Evolutionary conservation across 92 coral and sea anemone species (phyloP).

Genomic region (Pocillopora meandrina): DNA sequence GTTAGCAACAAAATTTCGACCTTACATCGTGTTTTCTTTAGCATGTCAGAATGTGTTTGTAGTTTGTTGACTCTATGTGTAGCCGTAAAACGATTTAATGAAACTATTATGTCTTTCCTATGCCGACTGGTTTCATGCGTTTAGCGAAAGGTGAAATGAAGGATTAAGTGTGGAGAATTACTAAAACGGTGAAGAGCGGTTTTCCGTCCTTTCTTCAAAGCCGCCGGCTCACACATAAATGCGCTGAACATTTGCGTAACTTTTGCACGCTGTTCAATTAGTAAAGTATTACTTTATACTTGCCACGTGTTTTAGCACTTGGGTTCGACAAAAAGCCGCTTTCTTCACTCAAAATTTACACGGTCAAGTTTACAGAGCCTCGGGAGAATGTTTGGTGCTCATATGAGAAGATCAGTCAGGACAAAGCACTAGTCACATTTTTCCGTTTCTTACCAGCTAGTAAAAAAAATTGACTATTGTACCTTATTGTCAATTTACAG

Average conservation of each 20-base stretch:
- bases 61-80: slow-evolving; percentile 40
- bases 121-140: neutral
- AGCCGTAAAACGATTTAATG: slow-evolving; percentile 27
- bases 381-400: neutral
- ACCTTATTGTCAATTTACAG: neutral
- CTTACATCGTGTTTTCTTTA: slow-evolving; percentile 9
- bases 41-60: slow-evolving; percentile 22
- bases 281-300: neutral
- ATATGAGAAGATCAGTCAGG: neutral
- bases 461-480: neutral
- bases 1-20: slow-evolving; percentile 18
- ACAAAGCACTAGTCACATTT: neutral
- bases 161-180: no score
- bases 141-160: neutral
- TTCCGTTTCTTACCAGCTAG: slow-evolving; percentile 19
- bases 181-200: neutral
- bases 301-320: slow-evolving; percentile 35
- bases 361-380: neutral
- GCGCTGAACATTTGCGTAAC: slow-evolving; percentile 12
- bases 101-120: neutral
- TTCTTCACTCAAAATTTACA: slow-evolving; percentile 10
- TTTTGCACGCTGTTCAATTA: slow-evolving; percentile 8
- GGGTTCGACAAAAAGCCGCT: neutral
- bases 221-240: neutral
- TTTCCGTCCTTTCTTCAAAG: neutral